Percentiles rank a stretch among this genome's conserved stretches.
Conservation (phyloP, 2,113 vertebrate genomes). For the Hippoglossus stenolepis region DNA sequence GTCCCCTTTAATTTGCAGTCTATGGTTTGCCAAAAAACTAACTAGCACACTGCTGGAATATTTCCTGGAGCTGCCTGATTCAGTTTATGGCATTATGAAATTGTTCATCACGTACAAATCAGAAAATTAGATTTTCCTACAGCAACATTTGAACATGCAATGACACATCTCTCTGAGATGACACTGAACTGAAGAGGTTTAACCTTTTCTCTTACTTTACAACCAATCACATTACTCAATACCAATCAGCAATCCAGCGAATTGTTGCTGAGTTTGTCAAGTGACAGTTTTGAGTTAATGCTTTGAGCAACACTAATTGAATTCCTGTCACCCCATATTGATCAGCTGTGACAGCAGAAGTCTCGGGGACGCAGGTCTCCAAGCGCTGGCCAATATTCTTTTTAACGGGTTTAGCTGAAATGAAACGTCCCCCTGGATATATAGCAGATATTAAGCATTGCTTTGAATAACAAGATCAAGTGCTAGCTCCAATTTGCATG, state of each 20-base stretch:
- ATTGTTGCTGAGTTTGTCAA: slow-evolving; percentile 1
- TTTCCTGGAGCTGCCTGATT: not conserved
- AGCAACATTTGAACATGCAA: not conserved
- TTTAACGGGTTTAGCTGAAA: not conserved
- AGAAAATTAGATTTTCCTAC: too few species aligned
- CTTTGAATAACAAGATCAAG: not conserved
- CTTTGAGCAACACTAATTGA: not conserved
- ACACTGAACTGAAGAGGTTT: not conserved
- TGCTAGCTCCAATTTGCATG: not conserved
- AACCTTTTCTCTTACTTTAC: too few species aligned
- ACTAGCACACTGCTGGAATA: not conserved
- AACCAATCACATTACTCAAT: not conserved
- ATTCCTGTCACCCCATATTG: not conserved
- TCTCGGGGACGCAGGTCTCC: not conserved
- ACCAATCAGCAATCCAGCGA: not conserved
- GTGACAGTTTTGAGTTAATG: not conserved
- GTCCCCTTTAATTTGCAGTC: not conserved
- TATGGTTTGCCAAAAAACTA: not conserved
- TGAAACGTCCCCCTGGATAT: too few species aligned
- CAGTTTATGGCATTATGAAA: not conserved
- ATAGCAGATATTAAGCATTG: too few species aligned
- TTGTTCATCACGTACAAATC: too few species aligned
- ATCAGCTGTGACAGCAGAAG: not conserved
- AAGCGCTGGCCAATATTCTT: not conserved
- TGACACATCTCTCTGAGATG: not conserved